A percentile compares a stretch with the other conserved stretches of the same genome.
phyloP scores from a whole-genome alignment of 2,113 vertebrate genomes.

The Amblyornis subalaris region DNA sequence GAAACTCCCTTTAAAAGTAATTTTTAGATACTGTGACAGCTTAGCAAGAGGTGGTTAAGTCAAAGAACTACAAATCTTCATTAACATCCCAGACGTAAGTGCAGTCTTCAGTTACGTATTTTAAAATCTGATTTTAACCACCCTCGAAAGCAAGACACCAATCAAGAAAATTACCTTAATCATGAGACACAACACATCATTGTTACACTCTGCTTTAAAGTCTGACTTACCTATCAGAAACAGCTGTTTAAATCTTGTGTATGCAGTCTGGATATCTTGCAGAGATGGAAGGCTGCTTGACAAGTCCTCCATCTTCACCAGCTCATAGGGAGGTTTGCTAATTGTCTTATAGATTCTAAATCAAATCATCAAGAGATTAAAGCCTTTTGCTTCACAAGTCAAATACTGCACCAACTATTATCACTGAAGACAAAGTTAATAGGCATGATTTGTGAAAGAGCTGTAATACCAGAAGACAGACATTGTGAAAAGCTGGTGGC shows the following conservation, averaged over 20 bases:
- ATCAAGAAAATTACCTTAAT: not conserved
- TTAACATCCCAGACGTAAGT: not conserved
- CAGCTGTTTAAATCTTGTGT: slow-evolving; percentile 84
- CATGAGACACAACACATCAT: not conserved
- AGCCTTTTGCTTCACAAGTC: not conserved
- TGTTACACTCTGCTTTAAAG: not conserved
- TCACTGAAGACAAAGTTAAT: not conserved
- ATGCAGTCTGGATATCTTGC: slow-evolving; percentile 83
- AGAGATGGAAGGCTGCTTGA: slow-evolving; percentile 79
- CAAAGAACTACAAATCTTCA: not conserved
- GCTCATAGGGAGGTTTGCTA: slow-evolving; percentile 77
- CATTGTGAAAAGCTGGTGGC: not conserved
- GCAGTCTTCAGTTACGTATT: not conserved
- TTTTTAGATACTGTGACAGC: not conserved
- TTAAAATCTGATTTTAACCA: not conserved
- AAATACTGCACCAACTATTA: not conserved
- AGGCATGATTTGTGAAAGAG: not conserved
- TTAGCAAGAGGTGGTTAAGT: not conserved
- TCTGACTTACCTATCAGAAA: slow-evolving; percentile 82
- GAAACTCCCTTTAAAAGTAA: not conserved
- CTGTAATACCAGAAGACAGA: not conserved
- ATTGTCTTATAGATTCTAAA: slow-evolving; percentile 75
- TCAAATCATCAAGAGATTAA: slow-evolving; percentile 51
- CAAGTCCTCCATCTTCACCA: slow-evolving; percentile 81
- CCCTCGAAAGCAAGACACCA: not conserved